Evolutionary conservation across 2,888 invertebrate genomes (phyloP).

Genomic region (Notodonta ziczac): DNA sequence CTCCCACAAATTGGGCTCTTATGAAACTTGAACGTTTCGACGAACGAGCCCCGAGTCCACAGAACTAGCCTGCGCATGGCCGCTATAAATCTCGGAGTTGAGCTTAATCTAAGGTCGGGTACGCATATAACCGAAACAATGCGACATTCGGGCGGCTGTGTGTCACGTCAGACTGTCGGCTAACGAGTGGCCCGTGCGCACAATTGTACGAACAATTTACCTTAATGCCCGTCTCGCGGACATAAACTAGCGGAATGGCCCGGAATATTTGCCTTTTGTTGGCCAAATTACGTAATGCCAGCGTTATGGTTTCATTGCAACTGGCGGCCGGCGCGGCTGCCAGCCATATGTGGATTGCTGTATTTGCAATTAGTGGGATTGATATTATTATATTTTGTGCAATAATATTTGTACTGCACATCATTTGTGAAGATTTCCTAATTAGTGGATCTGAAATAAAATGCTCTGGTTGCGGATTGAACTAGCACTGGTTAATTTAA

Average conservation of each 20-base stretch:
- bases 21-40: slow-evolving; percentile 79
- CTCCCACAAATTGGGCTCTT: slow-evolving; percentile 79
- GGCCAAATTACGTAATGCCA: slow-evolving; percentile 75
- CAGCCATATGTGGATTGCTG: slow-evolving; percentile 34
- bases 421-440: too few species aligned
- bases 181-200: slow-evolving; percentile 82
- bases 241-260: slow-evolving; percentile 76
- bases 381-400: neutral
- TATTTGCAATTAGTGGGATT: slow-evolving; percentile 13
- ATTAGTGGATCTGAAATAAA: too few species aligned
- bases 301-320: slow-evolving; percentile 72
- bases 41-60: slow-evolving; percentile 70
- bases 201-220: slow-evolving; percentile 80
- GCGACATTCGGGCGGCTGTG: slow-evolving; percentile 68
- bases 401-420: neutral
- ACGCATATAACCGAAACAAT: slow-evolving; percentile 80
- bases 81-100: slow-evolving; percentile 76
- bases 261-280: slow-evolving; percentile 75
- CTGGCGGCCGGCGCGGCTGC: slow-evolving; percentile 43
- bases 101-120: slow-evolving; percentile 77
- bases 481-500: too few species aligned
- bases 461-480: too few species aligned
- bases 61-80: slow-evolving; percentile 67
- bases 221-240: slow-evolving; percentile 75
- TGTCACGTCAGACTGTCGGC: slow-evolving; percentile 68